These are phyloP conservation scores for Thyatira batis DNA, from an alignment of 2,888 invertebrate genomes.

Conservation along the genomic window DNA sequence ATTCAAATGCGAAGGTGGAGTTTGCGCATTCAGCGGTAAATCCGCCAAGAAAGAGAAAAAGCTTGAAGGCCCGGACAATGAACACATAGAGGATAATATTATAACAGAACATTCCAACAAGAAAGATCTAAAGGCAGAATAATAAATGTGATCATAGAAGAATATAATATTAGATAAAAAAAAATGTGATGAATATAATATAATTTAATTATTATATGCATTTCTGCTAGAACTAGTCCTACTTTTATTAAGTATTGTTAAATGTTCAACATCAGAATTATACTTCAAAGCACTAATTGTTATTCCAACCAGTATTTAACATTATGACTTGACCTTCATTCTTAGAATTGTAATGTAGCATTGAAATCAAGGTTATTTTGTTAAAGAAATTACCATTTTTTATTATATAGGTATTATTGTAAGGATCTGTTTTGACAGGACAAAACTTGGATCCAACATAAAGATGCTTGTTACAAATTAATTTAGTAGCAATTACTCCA, in stretches of 20 bases:
- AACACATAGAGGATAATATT: slow-evolving; percentile 19
- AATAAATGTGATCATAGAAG: not conserved
- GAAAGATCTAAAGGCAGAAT: not conserved
- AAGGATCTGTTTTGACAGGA: no score
- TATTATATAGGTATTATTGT: no score
- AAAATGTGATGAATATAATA: no score
- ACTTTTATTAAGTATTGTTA: no score
- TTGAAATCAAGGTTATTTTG: not conserved
- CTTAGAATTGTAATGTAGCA: not conserved
- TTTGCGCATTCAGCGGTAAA: slow-evolving; percentile 67
- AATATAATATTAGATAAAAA: not conserved
- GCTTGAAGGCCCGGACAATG: slow-evolving; percentile 20
- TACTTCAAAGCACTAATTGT: not conserved
- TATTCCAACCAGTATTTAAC: not conserved
- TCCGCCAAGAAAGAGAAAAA: slow-evolving; percentile 30
- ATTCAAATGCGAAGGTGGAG: slow-evolving; percentile 83
- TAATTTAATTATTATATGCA: not conserved
- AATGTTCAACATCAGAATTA: not conserved
- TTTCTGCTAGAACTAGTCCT: not conserved
- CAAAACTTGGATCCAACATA: no score
- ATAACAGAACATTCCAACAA: not conserved
- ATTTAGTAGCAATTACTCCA: no score
- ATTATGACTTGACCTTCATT: not conserved
- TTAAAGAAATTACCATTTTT: no score
- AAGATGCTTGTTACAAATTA: no score